These are phyloP conservation scores for Brachynemurus nebulosus DNA, from an alignment of 2,888 invertebrate species.

Conservation along the genomic window DNA sequence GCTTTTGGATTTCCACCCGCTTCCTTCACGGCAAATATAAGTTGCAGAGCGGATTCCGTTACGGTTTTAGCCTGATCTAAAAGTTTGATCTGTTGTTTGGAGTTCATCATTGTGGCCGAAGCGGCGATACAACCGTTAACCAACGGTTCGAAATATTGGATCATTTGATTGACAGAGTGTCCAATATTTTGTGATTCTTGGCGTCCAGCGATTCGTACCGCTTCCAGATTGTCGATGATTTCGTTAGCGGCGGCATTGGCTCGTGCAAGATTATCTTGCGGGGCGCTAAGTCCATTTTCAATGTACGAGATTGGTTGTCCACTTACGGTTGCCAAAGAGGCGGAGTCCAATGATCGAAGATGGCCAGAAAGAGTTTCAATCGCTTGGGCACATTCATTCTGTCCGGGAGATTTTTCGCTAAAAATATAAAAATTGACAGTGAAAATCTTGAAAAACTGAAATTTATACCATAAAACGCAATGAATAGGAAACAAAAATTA, in stretches of 20 bases:
- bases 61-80: slow-evolving; percentile 91
- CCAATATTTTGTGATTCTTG: slow-evolving; percentile 88
- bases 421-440: slow-evolving; percentile 26
- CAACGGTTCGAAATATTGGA: slow-evolving; percentile 72
- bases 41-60: slow-evolving; percentile 78
- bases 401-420: slow-evolving; percentile 93
- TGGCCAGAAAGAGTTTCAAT: slow-evolving; percentile 61
- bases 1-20: slow-evolving; percentile 91
- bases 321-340: slow-evolving; percentile 66
- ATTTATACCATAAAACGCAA: too few species aligned
- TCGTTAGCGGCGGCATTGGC: slow-evolving; percentile 54
- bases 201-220: slow-evolving; percentile 71
- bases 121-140: slow-evolving; percentile 74
- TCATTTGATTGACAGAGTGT: slow-evolving; percentile 65
- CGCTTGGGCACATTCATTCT: slow-evolving; percentile 80
- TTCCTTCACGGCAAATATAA: slow-evolving; percentile 73
- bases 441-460: slow-evolving; percentile 1
- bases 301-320: slow-evolving; percentile 16
- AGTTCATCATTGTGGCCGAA: slow-evolving; percentile 78
- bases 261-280: slow-evolving; percentile 37
- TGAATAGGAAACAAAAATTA: too few species aligned
- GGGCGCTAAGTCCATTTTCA: slow-evolving; percentile 23
- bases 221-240: slow-evolving; percentile 72
- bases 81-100: slow-evolving; percentile 71
- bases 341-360: slow-evolving; percentile 73